These are phyloP conservation scores for Myiotriccus ornatus DNA, from an alignment of 2,797 vertebrate genomes.

Conservation along the genomic window DNA sequence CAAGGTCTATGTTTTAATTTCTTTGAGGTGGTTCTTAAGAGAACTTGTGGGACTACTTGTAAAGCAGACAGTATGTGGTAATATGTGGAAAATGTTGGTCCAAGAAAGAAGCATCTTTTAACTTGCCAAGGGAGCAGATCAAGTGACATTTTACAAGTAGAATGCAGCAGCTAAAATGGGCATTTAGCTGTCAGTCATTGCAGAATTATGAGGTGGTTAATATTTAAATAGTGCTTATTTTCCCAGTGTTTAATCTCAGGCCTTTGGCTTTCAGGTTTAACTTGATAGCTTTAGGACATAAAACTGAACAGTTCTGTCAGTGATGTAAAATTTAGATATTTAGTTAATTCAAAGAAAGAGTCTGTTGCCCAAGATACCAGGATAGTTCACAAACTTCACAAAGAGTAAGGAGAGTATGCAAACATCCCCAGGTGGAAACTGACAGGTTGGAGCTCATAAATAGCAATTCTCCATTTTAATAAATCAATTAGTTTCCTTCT, in stretches of 20 bases:
- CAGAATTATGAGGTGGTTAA: neutral
- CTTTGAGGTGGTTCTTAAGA: neutral
- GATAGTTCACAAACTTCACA: neutral
- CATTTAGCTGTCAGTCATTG: neutral
- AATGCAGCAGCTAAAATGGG: neutral
- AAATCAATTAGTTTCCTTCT: neutral
- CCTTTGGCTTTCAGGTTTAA: neutral
- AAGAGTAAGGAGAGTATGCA: neutral
- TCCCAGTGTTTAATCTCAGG: neutral
- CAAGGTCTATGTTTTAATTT: neutral
- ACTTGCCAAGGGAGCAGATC: neutral
- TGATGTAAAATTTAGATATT: neutral
- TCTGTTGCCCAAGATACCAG: neutral
- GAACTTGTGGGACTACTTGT: rapidly evolving
- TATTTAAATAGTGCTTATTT: constrained; percentile 31
- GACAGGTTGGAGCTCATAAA: neutral
- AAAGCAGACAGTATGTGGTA: rapidly evolving
- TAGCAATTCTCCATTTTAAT: neutral
- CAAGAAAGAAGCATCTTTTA: neutral
- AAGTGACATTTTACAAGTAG: neutral
- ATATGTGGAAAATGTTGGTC: neutral
- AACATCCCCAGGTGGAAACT: rapidly evolving
- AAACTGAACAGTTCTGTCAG: neutral
- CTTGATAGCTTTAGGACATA: neutral
- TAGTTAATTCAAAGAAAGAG: neutral